Evolutionary conservation across 2,113 vertebrate genomes (phyloP), one percentile per base, ranked within the genome.

Genomic region (Psilopsiagon aurifrons): DNA sequence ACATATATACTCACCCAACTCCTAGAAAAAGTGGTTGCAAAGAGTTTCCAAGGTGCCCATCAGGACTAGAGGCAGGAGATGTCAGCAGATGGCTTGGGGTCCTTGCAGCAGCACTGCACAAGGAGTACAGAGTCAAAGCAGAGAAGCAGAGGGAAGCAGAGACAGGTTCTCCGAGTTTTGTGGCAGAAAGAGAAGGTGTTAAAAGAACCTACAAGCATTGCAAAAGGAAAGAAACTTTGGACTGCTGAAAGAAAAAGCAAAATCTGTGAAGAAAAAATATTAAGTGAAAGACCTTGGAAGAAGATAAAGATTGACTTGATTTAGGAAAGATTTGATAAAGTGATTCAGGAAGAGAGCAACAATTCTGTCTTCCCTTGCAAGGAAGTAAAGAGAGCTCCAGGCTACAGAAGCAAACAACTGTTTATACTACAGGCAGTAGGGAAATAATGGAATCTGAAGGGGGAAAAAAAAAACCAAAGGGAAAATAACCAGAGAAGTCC

Each of bases 1-100:
- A 43, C 1, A 17, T 7, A 31, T 2, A 49, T 2, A 10, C 23
- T 31, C 57, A 29, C 4, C 8, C 13, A 75, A 0, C 5, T 39
- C 59, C 20, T 17, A 62, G 54, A 12, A 73, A 70, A 77, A 43
- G 5, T 1, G 1, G 2, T 7, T 82, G 37, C 20, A 59, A 14
- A 39, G 24, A 37, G 28, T 19, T 77, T 62, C 35, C 52, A 88
- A 51, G 44, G 13, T 43, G 46, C 43, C 12, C 46, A 68, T 12
- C 39, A n/a, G 27, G 31, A 71, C 27, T 35, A 66, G 39, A 63
- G 29, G 16, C 46, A 55, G 9, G 13, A 18, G 20, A 49, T 54
- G 28, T 13, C 43, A 84, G 46, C 2, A 35, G 4, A 20, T 20
- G 57, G 43, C 47, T 68, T 23, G 19, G 13, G 37, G 13, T 33